These are phyloP conservation scores for Acyrthosiphon pisum DNA, from an alignment of 1,140 invertebrate species.

Conservation along the genomic window DNA sequence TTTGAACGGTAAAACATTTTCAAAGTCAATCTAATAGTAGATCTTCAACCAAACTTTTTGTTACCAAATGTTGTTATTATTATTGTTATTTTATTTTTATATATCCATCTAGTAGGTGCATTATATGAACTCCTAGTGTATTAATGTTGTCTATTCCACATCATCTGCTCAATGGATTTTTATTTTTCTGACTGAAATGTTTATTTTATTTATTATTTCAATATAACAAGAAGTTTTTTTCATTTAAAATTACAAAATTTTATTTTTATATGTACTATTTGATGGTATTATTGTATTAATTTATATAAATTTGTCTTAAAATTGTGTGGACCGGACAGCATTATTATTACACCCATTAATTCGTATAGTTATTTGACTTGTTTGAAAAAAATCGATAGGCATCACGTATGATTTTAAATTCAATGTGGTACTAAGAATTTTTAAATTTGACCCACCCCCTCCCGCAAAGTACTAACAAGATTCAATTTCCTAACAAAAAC, in stretches of 20 bases:
- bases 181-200: neutral
- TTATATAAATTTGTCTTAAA: too few relatives aligned
- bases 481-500: neutral
- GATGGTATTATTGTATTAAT: too few relatives aligned
- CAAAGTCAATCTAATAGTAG: neutral
- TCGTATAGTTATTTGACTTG: too few relatives aligned
- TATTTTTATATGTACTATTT: too few relatives aligned
- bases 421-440: too few relatives aligned
- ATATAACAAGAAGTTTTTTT: neutral
- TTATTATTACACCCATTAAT: too few relatives aligned
- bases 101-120: neutral
- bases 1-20: neutral
- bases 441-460: too few relatives aligned
- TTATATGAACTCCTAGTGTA: neutral
- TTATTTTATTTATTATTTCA: neutral
- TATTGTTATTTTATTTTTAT: too few relatives aligned
- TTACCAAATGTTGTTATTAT: neutral
- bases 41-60: neutral
- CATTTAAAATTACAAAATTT: too few relatives aligned
- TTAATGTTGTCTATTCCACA: neutral
- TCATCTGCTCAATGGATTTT: neutral
- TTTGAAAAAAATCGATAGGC: too few relatives aligned
- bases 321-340: too few relatives aligned
- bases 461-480: neutral
- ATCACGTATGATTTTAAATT: too few relatives aligned